A percentile compares a stretch with the other conserved stretches of the same genome.
phyloP scores from a whole-genome alignment of 2,888 invertebrate species.

The Idaea straminata region DNA sequence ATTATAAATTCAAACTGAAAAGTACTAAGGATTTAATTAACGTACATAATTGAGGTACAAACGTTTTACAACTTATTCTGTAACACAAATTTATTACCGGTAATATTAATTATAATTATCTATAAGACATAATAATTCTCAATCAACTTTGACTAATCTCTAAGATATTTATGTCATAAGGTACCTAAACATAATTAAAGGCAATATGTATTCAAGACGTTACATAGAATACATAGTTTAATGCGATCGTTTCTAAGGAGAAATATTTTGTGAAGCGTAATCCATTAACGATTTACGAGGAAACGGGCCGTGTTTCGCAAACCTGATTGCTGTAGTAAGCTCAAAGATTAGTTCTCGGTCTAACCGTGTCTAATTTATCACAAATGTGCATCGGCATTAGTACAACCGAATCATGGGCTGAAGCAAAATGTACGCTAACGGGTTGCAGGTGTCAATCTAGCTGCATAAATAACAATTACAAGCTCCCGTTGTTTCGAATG shows the following conservation, averaged over 20 bases:
- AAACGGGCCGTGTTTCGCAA: constrained; percentile 66
- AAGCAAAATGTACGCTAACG: constrained; percentile 27
- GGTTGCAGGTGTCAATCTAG: constrained; percentile 51
- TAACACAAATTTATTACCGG: constrained; percentile 10
- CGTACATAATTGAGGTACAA: constrained; percentile 8
- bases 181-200: background rate
- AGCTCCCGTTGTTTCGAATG: background rate
- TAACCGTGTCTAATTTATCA: constrained; percentile 69
- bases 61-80: background rate
- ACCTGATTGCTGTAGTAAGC: constrained; percentile 58
- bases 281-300: constrained; percentile 59
- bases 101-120: background rate
- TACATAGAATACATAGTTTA: constrained; percentile 10
- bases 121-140: background rate
- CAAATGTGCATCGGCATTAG: constrained; percentile 55
- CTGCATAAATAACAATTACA: constrained; percentile 12
- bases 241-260: constrained; percentile 24
- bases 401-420: constrained; percentile 24
- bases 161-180: background rate
- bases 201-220: background rate
- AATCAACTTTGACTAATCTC: background rate
- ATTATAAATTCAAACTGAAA: background rate
- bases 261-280: constrained; percentile 37
- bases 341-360: constrained; percentile 61
- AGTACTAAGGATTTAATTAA: background rate